Conservation (phyloP, 1,140 invertebrate species). For the Drosophila murphyi region DNA sequence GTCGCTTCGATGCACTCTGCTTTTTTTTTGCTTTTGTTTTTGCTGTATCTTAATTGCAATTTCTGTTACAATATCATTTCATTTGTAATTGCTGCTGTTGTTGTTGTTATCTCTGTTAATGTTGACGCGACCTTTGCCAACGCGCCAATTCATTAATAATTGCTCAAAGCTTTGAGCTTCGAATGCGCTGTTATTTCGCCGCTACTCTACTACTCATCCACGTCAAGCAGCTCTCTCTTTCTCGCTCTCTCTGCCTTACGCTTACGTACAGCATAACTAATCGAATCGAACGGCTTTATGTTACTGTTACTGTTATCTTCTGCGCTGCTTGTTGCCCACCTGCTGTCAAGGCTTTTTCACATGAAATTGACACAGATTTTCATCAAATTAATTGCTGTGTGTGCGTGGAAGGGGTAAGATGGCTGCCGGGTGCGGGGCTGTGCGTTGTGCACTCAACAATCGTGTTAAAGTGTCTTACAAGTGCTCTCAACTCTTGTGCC, state of each 20-base stretch:
- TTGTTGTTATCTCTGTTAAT: slow-evolving; percentile 5
- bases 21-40: slow-evolving; percentile 48
- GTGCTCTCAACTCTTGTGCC: slow-evolving; percentile 57
- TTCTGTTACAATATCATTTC: slow-evolving; percentile 75
- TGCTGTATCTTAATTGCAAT: slow-evolving; percentile 66
- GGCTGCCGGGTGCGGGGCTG: slow-evolving; percentile 26
- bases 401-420: not conserved
- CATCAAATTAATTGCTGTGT: slow-evolving; percentile 77
- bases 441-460: slow-evolving; percentile 65
- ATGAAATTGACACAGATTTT: slow-evolving; percentile 73
- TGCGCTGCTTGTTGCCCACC: not conserved
- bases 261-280: not conserved
- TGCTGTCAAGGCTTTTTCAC: slow-evolving; percentile 40
- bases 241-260: not conserved
- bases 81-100: slow-evolving; percentile 55
- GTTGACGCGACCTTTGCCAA: slow-evolving; percentile 53
- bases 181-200: slow-evolving; percentile 17
- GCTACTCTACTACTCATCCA: not conserved
- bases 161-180: slow-evolving; percentile 33
- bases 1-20: not conserved
- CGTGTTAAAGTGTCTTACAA: slow-evolving; percentile 70
- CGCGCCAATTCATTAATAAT: slow-evolving; percentile 70
- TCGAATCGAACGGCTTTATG: slow-evolving; percentile 44
- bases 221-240: not conserved
- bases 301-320: slow-evolving; percentile 38